Evolutionary conservation across 2,888 invertebrate species (phyloP).

Genomic region (Lordiphosa fenestrarum): DNA sequence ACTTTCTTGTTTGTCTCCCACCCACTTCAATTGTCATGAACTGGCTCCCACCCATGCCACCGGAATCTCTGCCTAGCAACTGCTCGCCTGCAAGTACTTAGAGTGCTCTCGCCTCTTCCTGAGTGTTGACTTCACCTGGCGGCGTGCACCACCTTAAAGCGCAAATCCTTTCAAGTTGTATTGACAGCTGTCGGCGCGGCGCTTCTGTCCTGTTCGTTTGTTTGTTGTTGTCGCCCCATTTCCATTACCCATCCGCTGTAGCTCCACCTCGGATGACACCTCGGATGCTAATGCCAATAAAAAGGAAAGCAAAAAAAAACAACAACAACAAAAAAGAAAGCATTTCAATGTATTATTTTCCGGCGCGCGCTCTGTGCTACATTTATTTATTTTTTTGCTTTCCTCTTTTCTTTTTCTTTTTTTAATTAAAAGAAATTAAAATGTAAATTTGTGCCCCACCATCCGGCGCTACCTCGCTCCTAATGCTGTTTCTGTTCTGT

Average conservation of each 20-base stretch:
- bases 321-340: slow-evolving; percentile 13
- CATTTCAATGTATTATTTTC: slow-evolving; percentile 59
- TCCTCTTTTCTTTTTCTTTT: slow-evolving; percentile 5
- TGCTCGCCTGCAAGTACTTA: too few relatives aligned
- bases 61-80: too few relatives aligned
- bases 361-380: slow-evolving; percentile 3
- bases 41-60: too few relatives aligned
- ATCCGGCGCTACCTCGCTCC: background rate
- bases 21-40: too few relatives aligned
- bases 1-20: too few relatives aligned
- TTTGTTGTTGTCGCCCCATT: too few relatives aligned
- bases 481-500: background rate
- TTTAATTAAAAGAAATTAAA: slow-evolving; percentile 74
- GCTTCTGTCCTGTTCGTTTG: slow-evolving; percentile 1
- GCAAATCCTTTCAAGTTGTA: slow-evolving; percentile 39
- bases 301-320: slow-evolving; percentile 23
- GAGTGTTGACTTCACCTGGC: background rate
- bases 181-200: slow-evolving; percentile 39
- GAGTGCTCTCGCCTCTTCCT: too few relatives aligned
- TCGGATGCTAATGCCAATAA: slow-evolving; percentile 58
- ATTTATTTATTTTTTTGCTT: slow-evolving; percentile 22
- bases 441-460: slow-evolving; percentile 56
- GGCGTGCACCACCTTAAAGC: slow-evolving; percentile 11
- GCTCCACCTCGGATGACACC: background rate
- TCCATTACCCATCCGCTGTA: background rate